A percentile compares a stretch with the other conserved stretches of the same genome.
Conservation (phyloP, 64 coral and sea anemone species). For the Montipora capricornis region DNA sequence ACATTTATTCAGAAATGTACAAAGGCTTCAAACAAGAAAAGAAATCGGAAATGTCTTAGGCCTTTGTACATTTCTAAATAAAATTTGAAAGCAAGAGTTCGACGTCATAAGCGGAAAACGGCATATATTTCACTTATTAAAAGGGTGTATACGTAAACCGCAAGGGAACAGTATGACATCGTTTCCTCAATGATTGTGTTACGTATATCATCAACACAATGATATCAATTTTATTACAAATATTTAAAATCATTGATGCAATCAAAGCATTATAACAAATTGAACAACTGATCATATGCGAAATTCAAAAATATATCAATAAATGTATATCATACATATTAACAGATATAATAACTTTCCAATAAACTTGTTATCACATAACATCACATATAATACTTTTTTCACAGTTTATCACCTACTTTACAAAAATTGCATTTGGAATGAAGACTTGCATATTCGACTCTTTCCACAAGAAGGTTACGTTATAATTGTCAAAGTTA, state of each 20-base stretch:
- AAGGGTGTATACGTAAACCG: too few species aligned
- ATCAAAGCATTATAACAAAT: background rate
- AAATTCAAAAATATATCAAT: background rate
- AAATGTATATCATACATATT: background rate
- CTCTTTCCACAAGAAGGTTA: background rate
- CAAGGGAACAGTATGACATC: background rate
- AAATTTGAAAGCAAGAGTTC: too few species aligned
- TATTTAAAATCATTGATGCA: slow-evolving; percentile 26
- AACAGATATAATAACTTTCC: background rate
- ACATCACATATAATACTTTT: background rate
- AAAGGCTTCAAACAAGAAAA: too few species aligned
- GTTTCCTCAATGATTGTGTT: background rate
- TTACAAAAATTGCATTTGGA: background rate
- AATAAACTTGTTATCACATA: background rate
- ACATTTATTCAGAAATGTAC: too few species aligned
- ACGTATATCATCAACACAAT: background rate
- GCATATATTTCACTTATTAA: too few species aligned
- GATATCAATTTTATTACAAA: slow-evolving; percentile 11
- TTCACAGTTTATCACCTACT: background rate
- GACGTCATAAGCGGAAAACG: too few species aligned
- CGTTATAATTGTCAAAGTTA: background rate
- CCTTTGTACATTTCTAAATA: too few species aligned
- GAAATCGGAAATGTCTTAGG: too few species aligned
- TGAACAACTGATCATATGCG: background rate
- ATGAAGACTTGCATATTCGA: background rate